Percentiles rank a stretch among this genome's conserved stretches.
Evolutionary conservation across 2,113 vertebrate species (phyloP).

Genomic region (Cinclus cinclus): DNA sequence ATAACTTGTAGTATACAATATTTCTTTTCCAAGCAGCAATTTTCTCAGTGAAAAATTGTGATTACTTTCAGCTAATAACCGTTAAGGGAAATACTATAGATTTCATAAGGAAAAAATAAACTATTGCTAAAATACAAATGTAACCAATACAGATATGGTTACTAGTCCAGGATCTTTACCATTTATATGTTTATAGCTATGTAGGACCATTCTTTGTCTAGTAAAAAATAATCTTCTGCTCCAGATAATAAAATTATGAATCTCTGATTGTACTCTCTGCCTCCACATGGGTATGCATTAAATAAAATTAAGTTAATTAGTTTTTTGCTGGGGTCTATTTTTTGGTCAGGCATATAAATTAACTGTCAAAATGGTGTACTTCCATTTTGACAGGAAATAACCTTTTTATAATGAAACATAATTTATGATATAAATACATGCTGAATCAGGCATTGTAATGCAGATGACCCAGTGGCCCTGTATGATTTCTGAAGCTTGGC

Average conservation of each 20-base stretch:
- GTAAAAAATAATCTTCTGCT: background rate
- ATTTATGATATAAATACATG: background rate
- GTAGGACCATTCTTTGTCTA: background rate
- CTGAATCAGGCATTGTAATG: constrained; percentile 44
- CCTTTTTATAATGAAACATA: background rate
- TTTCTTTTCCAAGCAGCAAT: background rate
- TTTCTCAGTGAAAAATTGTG: background rate
- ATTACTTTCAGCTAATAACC: background rate
- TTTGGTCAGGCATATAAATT: background rate
- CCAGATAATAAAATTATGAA: background rate
- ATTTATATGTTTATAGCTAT: background rate
- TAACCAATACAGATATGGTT: background rate
- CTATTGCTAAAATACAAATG: background rate
- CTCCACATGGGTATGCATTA: background rate
- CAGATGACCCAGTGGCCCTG: constrained; percentile 4
- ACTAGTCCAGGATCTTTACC: background rate
- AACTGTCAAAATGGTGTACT: background rate
- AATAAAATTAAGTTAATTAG: constrained; percentile 11
- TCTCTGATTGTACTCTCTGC: background rate
- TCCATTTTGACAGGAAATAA: constrained; percentile 12
- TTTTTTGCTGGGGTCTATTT: background rate
- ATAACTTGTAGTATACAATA: too few species aligned
- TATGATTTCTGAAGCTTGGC: constrained; percentile 14
- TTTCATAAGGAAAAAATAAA: background rate
- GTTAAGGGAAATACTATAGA: background rate